Base-by-base conservation (phyloP, 2,113 vertebrate genomes). In the Equus przewalskii region DNA sequence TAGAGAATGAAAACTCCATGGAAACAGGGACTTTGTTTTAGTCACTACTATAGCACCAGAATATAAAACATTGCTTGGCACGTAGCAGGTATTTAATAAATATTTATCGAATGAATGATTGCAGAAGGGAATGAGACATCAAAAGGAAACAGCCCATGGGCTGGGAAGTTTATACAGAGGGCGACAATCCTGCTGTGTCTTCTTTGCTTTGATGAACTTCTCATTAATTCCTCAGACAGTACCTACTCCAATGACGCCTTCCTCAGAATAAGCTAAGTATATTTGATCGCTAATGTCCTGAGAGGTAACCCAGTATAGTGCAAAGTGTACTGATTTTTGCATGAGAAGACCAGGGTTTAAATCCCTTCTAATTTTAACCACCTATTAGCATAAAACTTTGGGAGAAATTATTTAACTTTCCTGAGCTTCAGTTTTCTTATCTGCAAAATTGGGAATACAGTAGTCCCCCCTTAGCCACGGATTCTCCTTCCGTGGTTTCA, bases 21-120 rank as follows among this genome's bases (percentile, higher is more conserved):
- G 96, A 95, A 97, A 96, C 44, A 82, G 67, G 54, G 4, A 44
- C 56, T 85, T 91, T 62, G 62, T 49, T 90, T 94, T 88, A 64
- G 49, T 95, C 33, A 69, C 30, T 96, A 16, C 78, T 83, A 11
- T 26, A 73, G 26, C 19, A 89, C 16, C 69, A 92, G 65, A 46
- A 7, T 21, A 62, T 44, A 84, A 16, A 89, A 51, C 12, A 49
- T 76, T 81, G 49, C 67, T 87, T 81, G 54, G 28, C 76, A 62
- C 65, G 49, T 41, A 89, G 44, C n/a, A 79, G 36, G 3, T 78
- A 76, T 83, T 95, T 95, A 81, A 65, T 58, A 93, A 89, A 64
- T 41, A 85, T 28, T 94, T 95, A 89, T 30, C 75, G 30, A 95
- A 87, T 54, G 46, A 49, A 41, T 80, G 65, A 56, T 67, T 90